A percentile compares a stretch with the other conserved stretches of the same genome.
Conservation (phyloP, 2,888 invertebrate species). For the Xestobium rufovillosum region DNA sequence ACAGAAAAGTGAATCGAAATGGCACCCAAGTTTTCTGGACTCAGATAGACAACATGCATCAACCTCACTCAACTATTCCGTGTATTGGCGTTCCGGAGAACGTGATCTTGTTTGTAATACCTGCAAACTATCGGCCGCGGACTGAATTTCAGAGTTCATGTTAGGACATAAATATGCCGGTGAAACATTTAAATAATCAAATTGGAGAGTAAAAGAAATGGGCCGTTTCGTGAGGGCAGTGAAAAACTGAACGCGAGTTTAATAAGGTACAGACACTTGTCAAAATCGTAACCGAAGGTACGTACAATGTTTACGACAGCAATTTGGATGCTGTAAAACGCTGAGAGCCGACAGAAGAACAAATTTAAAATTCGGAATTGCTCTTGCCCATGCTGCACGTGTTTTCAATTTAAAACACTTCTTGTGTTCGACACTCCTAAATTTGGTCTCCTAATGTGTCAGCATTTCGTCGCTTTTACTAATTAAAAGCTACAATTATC, state of each 20-base stretch:
- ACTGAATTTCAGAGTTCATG: not conserved
- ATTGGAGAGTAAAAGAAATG: not conserved
- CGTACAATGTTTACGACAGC: not conserved
- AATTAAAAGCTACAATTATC: too few relatives aligned
- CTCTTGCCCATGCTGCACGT: too few relatives aligned
- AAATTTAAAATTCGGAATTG: too few relatives aligned
- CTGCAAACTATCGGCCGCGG: too few relatives aligned
- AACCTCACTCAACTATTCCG: constrained; percentile 27
- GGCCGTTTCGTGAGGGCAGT: constrained; percentile 10
- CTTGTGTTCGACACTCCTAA: too few relatives aligned
- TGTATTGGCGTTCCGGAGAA: constrained; percentile 28
- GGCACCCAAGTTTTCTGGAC: constrained; percentile 22
- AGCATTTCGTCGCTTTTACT: too few relatives aligned
- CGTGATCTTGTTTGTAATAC: constrained; percentile 22
- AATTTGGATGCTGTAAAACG: constrained; percentile 6
- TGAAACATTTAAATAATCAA: constrained; percentile 1
- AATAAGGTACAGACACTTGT: constrained; percentile 28
- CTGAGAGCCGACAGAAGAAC: too few relatives aligned
- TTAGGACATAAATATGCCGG: not conserved
- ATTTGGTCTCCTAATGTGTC: too few relatives aligned
- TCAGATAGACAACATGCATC: constrained; percentile 12
- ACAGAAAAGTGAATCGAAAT: constrained; percentile 34
- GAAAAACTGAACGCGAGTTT: constrained; percentile 27
- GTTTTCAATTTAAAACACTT: too few relatives aligned
- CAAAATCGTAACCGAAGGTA: constrained; percentile 27